Evolutionary conservation across 2,113 vertebrate species (phyloP).

Genomic region (Herpailurus yagouaroundi): DNA sequence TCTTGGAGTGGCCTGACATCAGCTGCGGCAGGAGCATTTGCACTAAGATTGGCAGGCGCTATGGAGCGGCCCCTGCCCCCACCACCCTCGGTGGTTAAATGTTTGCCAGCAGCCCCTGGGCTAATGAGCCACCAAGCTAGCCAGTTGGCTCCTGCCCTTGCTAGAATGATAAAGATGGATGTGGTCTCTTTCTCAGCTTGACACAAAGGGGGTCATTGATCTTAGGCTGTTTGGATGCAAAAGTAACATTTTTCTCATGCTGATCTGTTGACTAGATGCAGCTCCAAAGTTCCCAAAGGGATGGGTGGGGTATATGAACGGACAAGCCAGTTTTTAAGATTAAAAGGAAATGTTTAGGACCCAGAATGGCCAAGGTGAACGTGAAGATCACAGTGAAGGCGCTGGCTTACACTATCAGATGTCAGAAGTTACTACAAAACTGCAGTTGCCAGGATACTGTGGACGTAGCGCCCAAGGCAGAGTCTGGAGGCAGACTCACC

Average conservation of each 20-base stretch:
- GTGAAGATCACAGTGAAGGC: neutral
- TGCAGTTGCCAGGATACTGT: neutral
- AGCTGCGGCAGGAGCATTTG: neutral
- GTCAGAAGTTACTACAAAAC: neutral
- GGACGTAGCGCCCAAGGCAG: neutral
- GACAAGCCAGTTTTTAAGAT: neutral
- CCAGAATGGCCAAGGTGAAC: neutral
- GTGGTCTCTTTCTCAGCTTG: neutral
- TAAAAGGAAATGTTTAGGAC: neutral
- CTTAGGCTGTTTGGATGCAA: neutral
- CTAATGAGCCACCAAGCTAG: neutral
- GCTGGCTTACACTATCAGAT: accelerated
- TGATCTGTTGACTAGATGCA: neutral
- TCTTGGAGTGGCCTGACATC: neutral
- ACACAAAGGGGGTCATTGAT: neutral
- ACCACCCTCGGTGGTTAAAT: neutral
- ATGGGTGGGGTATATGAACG: neutral
- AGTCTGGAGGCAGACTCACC: neutral
- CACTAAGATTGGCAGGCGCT: neutral
- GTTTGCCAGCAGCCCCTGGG: neutral
- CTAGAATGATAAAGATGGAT: neutral
- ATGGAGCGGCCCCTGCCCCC: neutral
- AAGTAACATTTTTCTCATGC: neutral
- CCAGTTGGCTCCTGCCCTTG: neutral
- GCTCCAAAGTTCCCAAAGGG: neutral